These are phyloP conservation scores for Zygogramma bicolorata DNA, from an alignment of 2,888 invertebrate genomes.

Conservation along the genomic window DNA sequence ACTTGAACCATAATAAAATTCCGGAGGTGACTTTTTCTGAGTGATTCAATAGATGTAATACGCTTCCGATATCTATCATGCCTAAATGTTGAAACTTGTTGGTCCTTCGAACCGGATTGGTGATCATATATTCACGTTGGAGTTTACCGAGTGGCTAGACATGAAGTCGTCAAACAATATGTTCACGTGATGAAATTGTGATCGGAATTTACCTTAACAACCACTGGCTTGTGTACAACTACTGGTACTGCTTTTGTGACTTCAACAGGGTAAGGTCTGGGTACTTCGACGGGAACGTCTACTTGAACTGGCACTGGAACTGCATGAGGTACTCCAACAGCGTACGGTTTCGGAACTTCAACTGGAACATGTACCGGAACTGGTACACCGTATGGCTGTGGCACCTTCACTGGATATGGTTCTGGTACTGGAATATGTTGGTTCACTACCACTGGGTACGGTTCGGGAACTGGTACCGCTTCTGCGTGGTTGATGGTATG, in stretches of 20 bases:
- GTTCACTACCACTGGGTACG: slow-evolving; percentile 37
- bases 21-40: too few species aligned
- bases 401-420: slow-evolving; percentile 51
- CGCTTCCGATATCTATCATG: too few species aligned
- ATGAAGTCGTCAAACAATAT: too few species aligned
- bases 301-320: slow-evolving; percentile 29
- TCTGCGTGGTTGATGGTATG: slow-evolving; percentile 19
- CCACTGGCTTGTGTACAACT: slow-evolving; percentile 50
- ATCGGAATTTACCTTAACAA: slow-evolving; percentile 45
- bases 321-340: slow-evolving; percentile 25
- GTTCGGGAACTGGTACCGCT: slow-evolving; percentile 33
- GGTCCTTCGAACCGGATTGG: too few species aligned
- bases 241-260: slow-evolving; percentile 46
- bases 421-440: slow-evolving; percentile 32
- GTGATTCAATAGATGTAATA: too few species aligned
- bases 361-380: slow-evolving; percentile 48
- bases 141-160: too few species aligned
- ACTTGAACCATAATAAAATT: too few species aligned
- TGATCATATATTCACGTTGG: too few species aligned
- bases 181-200: too few species aligned
- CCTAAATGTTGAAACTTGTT: too few species aligned
- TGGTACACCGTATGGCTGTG: slow-evolving; percentile 44
- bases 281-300: slow-evolving; percentile 50
- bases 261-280: slow-evolving; percentile 51
- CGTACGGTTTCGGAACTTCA: slow-evolving; percentile 32